Evolutionary conservation across 2,797 vertebrate genomes (phyloP).

Genomic region (Bryconaethiops microstoma): DNA sequence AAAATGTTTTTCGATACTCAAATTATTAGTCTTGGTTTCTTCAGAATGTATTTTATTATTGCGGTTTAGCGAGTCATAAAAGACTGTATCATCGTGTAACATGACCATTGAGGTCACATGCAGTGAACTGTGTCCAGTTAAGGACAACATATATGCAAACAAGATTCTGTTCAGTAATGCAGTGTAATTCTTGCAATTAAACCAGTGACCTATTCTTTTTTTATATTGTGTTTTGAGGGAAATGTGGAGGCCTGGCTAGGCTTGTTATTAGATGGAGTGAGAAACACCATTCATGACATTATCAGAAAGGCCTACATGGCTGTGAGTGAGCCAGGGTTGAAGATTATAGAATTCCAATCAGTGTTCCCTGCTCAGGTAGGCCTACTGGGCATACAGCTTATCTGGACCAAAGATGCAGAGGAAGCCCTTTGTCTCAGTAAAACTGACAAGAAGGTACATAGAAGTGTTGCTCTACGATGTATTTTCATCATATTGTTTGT

Average conservation of each 20-base stretch:
- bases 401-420: slow-evolving; percentile 87
- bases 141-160: no score
- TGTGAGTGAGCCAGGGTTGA: slow-evolving; percentile 74
- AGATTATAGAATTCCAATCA: slow-evolving; percentile 81
- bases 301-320: slow-evolving; percentile 79
- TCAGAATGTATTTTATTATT: no score
- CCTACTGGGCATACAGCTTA: slow-evolving; percentile 86
- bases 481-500: no score
- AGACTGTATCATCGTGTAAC: no score
- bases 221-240: slow-evolving; percentile 68
- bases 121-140: no score
- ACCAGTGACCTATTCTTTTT: neutral
- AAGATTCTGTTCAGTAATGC: no score
- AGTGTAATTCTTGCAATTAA: no score
- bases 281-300: slow-evolving; percentile 80
- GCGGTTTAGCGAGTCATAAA: no score
- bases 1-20: no score
- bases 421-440: slow-evolving; percentile 79
- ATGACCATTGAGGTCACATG: no score
- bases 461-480: neutral
- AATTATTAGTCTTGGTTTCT: no score
- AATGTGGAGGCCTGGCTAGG: slow-evolving; percentile 87
- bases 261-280: slow-evolving; percentile 78
- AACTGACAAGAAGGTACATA: slow-evolving; percentile 82
- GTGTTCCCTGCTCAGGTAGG: slow-evolving; percentile 85